Evolutionary conservation across 2,113 vertebrate species (phyloP).

Genomic region (Gasterosteus aculeatus): DNA sequence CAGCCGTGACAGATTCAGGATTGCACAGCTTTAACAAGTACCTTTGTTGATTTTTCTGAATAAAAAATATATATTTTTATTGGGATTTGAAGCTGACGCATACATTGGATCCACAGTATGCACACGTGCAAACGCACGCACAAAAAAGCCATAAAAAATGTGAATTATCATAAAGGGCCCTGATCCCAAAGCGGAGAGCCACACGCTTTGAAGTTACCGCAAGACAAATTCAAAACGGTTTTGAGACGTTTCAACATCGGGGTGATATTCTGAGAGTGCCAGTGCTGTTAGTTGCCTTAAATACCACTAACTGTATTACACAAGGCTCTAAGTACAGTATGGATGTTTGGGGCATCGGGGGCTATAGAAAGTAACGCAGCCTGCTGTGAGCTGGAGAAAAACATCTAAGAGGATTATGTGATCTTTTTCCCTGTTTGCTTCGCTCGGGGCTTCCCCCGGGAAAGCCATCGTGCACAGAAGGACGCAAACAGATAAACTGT

Average conservation of each 20-base stretch:
- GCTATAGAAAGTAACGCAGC: slow-evolving; percentile 52
- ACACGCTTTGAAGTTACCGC: background rate
- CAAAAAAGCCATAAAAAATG: background rate
- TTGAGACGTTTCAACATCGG: background rate
- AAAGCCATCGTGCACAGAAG: background rate
- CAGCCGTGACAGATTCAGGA: background rate
- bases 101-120: background rate
- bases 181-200: background rate
- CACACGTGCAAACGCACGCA: background rate
- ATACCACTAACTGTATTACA: slow-evolving; percentile 11
- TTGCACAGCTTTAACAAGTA: background rate
- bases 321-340: background rate
- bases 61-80: background rate
- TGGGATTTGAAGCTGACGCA: background rate
- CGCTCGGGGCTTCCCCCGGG: background rate
- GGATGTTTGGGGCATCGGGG: slow-evolving; percentile 3
- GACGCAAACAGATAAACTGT: background rate
- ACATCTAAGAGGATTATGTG: slow-evolving; percentile 52
- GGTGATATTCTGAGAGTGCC: background rate
- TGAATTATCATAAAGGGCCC: background rate
- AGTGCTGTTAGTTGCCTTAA: slow-evolving; percentile 16
- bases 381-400: slow-evolving; percentile 20
- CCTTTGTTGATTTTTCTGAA: too few relatives aligned
- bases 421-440: slow-evolving; percentile 17
- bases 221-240: background rate